Percentiles rank a stretch among this genome's conserved stretches.
These are phyloP conservation scores for Plebejus melissa DNA, from an alignment of 2,888 invertebrate genomes.

Conservation along the genomic window DNA sequence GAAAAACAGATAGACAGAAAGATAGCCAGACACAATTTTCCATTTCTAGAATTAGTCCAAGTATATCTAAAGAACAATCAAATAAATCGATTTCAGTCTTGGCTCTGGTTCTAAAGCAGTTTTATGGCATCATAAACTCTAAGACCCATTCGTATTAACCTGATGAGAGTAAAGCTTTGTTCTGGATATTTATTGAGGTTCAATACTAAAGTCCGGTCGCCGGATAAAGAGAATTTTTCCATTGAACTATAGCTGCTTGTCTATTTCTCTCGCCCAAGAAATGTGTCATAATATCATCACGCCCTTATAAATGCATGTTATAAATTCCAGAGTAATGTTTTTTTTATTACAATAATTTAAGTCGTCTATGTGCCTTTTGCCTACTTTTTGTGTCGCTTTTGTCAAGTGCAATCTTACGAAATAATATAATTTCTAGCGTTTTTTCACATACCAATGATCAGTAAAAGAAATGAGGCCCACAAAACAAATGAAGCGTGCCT, in stretches of 20 bases:
- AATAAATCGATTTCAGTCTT: not conserved
- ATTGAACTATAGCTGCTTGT: no score
- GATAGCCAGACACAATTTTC: not conserved
- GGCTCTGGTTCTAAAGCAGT: not conserved
- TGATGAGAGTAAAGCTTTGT: not conserved
- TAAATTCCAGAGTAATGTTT: no score
- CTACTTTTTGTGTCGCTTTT: no score
- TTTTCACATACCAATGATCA: not conserved
- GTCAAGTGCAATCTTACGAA: no score
- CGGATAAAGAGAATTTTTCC: no score
- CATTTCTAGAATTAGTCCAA: not conserved
- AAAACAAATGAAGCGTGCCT: conserved; percentile 1
- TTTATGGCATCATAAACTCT: not conserved
- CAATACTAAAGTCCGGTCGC: no score
- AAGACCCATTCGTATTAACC: not conserved
- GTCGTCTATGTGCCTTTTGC: no score
- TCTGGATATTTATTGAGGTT: not conserved
- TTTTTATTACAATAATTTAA: no score
- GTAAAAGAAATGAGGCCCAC: conserved; percentile 1
- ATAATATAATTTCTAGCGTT: not conserved
- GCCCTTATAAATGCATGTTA: no score
- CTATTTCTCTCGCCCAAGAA: no score
- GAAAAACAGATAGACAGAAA: not conserved
- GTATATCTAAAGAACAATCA: not conserved
- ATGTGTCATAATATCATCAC: no score